phyloP scores from a whole-genome alignment of 2,113 vertebrate genomes.

The Melospiza melodia region DNA sequence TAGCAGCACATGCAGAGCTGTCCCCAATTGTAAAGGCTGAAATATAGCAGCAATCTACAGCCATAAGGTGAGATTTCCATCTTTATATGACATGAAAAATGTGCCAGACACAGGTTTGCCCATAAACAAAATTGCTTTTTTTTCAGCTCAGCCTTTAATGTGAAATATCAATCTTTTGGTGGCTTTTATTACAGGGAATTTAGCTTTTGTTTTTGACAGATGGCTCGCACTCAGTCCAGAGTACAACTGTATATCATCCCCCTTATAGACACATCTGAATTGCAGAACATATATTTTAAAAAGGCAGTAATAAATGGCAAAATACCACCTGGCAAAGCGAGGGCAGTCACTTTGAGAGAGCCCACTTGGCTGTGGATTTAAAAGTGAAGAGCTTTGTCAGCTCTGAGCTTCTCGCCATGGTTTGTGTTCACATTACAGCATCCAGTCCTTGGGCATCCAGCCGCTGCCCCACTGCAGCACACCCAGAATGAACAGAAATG shows the following conservation, averaged over 20 bases:
- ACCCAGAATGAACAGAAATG: accelerated
- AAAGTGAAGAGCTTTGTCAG: not conserved
- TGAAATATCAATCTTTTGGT: constrained; percentile 76
- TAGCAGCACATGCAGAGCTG: constrained; percentile 45
- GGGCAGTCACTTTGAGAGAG: not conserved
- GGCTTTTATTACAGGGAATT: constrained; percentile 73
- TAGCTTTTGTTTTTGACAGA: constrained; percentile 77
- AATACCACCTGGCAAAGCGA: not conserved
- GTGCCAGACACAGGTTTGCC: constrained; percentile 65
- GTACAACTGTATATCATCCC: constrained; percentile 67
- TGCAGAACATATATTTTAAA: constrained; percentile 45
- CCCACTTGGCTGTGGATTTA: not conserved
- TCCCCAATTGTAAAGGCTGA: constrained; percentile 62
- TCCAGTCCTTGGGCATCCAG: accelerated
- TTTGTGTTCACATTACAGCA: accelerated
- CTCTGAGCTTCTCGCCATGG: accelerated
- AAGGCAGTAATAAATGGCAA: constrained; percentile 60
- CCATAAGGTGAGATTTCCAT: constrained; percentile 77
- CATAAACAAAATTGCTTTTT: constrained; percentile 79
- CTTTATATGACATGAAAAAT: constrained; percentile 79
- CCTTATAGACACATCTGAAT: constrained; percentile 67
- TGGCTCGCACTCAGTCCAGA: constrained; percentile 55
- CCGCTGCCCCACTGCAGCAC: not conserved
- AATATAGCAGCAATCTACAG: constrained; percentile 66
- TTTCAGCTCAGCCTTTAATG: constrained; percentile 71